Evolutionary conservation across 2,113 vertebrate genomes (phyloP).

Genomic region (Ctenomys sociabilis): DNA sequence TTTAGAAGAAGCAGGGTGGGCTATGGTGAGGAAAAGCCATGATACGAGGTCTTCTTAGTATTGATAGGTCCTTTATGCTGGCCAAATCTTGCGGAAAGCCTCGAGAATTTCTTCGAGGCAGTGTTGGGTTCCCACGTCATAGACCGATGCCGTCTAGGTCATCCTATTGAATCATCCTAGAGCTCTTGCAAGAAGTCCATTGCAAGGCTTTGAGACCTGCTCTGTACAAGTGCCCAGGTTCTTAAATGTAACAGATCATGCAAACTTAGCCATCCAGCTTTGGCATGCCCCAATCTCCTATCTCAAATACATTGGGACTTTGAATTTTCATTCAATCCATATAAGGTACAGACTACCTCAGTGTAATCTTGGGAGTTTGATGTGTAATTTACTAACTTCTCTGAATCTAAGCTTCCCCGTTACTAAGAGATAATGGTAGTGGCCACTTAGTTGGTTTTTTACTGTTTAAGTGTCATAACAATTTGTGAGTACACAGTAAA

Average conservation of each 20-base stretch:
- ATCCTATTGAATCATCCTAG: background rate
- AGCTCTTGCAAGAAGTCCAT: background rate
- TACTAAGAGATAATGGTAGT: background rate
- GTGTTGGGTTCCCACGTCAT: fast-evolving
- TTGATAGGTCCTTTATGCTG: background rate
- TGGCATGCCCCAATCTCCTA: background rate
- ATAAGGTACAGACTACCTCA: background rate
- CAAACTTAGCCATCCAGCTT: background rate
- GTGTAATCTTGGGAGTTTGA: background rate
- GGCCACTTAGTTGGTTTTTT: background rate
- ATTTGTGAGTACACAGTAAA: background rate
- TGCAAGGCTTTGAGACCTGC: background rate
- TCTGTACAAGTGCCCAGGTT: background rate
- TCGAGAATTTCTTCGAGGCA: background rate
- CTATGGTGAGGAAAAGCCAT: background rate
- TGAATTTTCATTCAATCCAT: background rate
- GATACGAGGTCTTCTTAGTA: background rate
- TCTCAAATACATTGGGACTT: background rate
- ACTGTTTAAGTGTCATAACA: background rate
- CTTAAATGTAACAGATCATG: background rate
- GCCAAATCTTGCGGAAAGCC: background rate
- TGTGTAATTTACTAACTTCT: background rate
- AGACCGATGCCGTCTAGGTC: background rate
- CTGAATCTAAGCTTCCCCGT: background rate
- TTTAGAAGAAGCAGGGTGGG: background rate